Percentiles rank a stretch among this genome's conserved stretches.
Evolutionary conservation across 1,140 invertebrate species (phyloP).

Genomic region (Drosophila teissieri): DNA sequence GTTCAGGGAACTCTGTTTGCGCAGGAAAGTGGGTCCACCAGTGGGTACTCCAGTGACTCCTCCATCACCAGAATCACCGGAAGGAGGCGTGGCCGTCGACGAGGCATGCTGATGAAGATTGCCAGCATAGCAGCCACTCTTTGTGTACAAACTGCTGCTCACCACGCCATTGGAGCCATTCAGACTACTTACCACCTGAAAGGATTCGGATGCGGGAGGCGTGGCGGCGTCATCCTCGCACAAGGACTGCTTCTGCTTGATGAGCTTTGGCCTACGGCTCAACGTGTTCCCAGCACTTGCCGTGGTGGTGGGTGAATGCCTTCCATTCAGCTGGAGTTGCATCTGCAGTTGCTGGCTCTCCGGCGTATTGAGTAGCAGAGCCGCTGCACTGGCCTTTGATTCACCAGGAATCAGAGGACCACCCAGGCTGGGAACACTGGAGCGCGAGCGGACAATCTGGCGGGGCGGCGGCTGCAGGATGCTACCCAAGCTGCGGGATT

Average conservation of each 20-base stretch:
- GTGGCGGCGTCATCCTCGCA: constrained; percentile 87
- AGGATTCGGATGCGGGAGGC: constrained; percentile 31
- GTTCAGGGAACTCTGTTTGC: constrained; percentile 95
- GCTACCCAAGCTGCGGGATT: constrained; percentile 89
- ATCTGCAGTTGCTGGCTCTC: constrained; percentile 40
- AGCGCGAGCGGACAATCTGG: constrained; percentile 89
- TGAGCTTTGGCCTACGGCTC: constrained; percentile 86
- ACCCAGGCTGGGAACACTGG: constrained; percentile 89
- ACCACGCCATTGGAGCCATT: constrained; percentile 62
- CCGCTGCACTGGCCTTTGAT: constrained; percentile 54
- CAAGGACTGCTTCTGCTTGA: constrained; percentile 92
- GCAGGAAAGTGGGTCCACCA: constrained; percentile 83
- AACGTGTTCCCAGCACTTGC: constrained; percentile 68
- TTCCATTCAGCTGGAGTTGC: constrained; percentile 33
- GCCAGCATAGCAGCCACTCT: constrained; percentile 55
- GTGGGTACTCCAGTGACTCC: not conserved
- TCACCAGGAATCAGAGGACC: constrained; percentile 66
- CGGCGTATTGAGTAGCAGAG: constrained; percentile 52
- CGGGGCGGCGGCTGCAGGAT: constrained; percentile 90
- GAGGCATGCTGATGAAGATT: constrained; percentile 43
- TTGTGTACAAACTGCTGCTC: constrained; percentile 64
- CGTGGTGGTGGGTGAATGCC: constrained; percentile 63
- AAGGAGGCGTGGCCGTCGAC: constrained; percentile 3
- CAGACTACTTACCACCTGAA: constrained; percentile 69
- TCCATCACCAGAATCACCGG: not conserved